Base-by-base conservation (phyloP, 2,888 invertebrate genomes). In the Amphipyra berbera region DNA sequence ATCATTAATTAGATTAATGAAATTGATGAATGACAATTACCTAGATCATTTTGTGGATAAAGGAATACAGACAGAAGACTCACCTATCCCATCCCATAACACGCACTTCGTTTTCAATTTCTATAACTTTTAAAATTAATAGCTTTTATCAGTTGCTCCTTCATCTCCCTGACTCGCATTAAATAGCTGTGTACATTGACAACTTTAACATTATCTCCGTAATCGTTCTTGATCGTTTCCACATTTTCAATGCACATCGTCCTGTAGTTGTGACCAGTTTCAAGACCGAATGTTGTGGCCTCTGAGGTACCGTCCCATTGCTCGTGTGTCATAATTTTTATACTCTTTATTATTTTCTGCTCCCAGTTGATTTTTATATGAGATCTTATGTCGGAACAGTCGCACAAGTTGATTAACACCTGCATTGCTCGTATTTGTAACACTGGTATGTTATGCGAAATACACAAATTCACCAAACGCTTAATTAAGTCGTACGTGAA, bases 371-470 rank as follows among this genome's bases (percentile, higher is more conserved):
- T 49, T 59, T 88, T 90, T 74, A 94, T 69, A 52, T 91, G 85
- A 33, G 88, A 48, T 40, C 92, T 82, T 1, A 93, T 85, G 57
- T 95, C 94, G 0, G 94, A 91, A 66, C 88, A 89, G 49, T 94
- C 94, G 81, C 93, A 91, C 0, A 95, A 75, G 69, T 95, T 94
- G 6, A 93, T 89, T 37, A 95, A 64, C 0, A 91, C 88, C 61
- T 93, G 92, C 84, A 95, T 86, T 2, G 85, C 76, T 13, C 85
- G 66, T 5, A 91, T 33, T 57, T 94, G 94, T 1, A 95, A 58
- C 7, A 87, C n/a, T 0, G 94, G 93, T 2, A 78, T 82, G 61
- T 86, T 90, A 0, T 85, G 85, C 0, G 72, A 61, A 2, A 80
- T 65, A 45, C 88, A 88, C 3, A 94, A 76, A 0, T 63, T 35